Base-by-base conservation (phyloP, 2,888 invertebrate genomes). In the Pedicia rivosa region DNA sequence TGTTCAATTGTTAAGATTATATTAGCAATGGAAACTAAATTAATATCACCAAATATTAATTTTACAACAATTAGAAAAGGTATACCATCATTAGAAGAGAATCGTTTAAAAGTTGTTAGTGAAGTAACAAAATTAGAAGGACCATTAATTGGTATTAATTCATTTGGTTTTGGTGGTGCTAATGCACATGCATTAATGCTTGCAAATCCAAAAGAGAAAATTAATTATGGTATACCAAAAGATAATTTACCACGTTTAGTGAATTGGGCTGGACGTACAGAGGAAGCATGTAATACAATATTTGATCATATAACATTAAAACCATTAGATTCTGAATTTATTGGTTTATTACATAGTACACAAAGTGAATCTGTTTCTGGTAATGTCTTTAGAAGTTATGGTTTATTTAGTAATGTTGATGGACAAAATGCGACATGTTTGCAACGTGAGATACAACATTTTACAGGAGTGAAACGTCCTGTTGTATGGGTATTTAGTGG, bases 161-260 rank as follows among this genome's bases (percentile, higher is more conserved):
- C 86, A 8, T 94, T 92, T 55, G 92, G 92, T 0, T 94, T 94
- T 53, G 92, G 92, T 19, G 94, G 94, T 1, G 79, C 80, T 4
- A 90, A 88, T 51, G 78, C 77, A 32, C 60, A 61, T 44, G 53
- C 53, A 1, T 41, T 62, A 1, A 38, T 61, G 1, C 49, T 47
- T 29, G 54, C 48, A 1, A 37, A 38, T 33, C 42, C 47, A 1
- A 60, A 57, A 34, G 16, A 47, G 2, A 61, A 62, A 37, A 10
- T 33, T 0, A 78, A 78, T 52, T 61, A 65, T 2, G 73, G 70
- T 10, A 49, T 68, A 10, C 75, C 80, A 0, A 49, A 53, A 0
- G 81, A 82, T 47, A 66, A 73, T 46, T 52, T 80, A 1, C 81
- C 82, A 0, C 70, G 86, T 36, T 57, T 92, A 32, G 70, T 83